A percentile compares a stretch with the other conserved stretches of the same genome.
Evolutionary conservation across 2,888 invertebrate species (phyloP).

Genomic region (Xestia c-nigrum): DNA sequence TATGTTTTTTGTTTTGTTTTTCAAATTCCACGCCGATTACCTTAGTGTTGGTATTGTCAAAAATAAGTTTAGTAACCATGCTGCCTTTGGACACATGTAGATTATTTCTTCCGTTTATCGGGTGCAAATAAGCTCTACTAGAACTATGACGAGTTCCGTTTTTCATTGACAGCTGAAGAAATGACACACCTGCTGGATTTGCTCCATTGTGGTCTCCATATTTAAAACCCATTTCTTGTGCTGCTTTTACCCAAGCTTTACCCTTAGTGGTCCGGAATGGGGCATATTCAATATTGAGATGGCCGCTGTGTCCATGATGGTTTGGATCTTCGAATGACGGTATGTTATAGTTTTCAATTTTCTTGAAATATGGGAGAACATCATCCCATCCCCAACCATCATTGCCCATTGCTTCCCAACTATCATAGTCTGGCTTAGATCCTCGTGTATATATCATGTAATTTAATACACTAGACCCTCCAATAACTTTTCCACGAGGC

Average conservation of each 20-base stretch:
- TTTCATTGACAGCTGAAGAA: constrained; percentile 91
- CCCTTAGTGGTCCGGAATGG: constrained; percentile 88
- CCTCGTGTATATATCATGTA: constrained; percentile 95
- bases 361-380: constrained; percentile 94
- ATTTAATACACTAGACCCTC: constrained; percentile 95
- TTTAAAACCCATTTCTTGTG: constrained; percentile 91
- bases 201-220: constrained; percentile 91
- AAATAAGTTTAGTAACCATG: constrained; percentile 91
- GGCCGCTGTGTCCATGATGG: constrained; percentile 90
- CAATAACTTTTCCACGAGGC: constrained; percentile 95
- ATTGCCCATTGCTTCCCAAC: constrained; percentile 94
- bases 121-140: constrained; percentile 92
- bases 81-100: constrained; percentile 91
- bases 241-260: constrained; percentile 91
- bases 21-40: constrained; percentile 91
- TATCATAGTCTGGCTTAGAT: constrained; percentile 93
- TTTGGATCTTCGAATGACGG: constrained; percentile 87
- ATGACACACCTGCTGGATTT: constrained; percentile 91
- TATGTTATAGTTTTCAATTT: constrained; percentile 93
- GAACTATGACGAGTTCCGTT: constrained; percentile 93
- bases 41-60: constrained; percentile 89
- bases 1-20: constrained; percentile 86
- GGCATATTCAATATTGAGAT: constrained; percentile 89
- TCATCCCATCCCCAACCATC: constrained; percentile 94
- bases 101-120: constrained; percentile 91